These are phyloP conservation scores for Drosophila neonasuta DNA, from an alignment of 2,888 invertebrate species.

Conservation along the genomic window DNA sequence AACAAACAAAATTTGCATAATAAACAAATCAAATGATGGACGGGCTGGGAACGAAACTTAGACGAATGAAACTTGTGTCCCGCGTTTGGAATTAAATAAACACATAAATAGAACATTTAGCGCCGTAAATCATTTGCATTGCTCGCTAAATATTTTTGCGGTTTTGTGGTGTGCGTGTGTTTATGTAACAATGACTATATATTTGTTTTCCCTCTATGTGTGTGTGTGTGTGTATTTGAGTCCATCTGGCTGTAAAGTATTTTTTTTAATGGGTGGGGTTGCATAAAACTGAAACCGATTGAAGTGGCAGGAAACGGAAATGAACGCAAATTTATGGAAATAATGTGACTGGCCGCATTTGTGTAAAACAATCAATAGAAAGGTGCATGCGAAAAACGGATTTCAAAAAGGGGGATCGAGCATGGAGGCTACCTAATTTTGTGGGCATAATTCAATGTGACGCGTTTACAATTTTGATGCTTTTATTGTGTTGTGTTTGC, in stretches of 20 bases:
- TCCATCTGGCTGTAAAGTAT: conserved; percentile 21
- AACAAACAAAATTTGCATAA: conserved; percentile 70
- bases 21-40: conserved; percentile 72
- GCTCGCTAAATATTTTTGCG: conserved; percentile 64
- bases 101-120: conserved; percentile 76
- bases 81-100: conserved; percentile 68
- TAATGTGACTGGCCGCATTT: conserved; percentile 52
- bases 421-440: conserved; percentile 44
- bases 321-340: conserved; percentile 75
- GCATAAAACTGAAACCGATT: conserved; percentile 45
- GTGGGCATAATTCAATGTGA: conserved; percentile 60
- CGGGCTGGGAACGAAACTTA: conserved; percentile 48
- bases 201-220: neutral
- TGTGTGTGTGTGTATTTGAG: conserved; percentile 4
- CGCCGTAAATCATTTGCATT: conserved; percentile 73
- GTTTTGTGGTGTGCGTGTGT: conserved; percentile 22
- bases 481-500: conserved; percentile 56
- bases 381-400: conserved; percentile 16
- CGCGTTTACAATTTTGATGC: conserved; percentile 52
- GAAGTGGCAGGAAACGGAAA: conserved; percentile 72
- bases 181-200: neutral
- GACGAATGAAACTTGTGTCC: conserved; percentile 45
- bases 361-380: conserved; percentile 47
- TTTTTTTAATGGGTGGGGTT: conserved; percentile 13
- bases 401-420: neutral